Evolutionary conservation across 2,888 invertebrate species (phyloP), one percentile per base, ranked within the genome.

Genomic region (Ornithoptera priamus): DNA sequence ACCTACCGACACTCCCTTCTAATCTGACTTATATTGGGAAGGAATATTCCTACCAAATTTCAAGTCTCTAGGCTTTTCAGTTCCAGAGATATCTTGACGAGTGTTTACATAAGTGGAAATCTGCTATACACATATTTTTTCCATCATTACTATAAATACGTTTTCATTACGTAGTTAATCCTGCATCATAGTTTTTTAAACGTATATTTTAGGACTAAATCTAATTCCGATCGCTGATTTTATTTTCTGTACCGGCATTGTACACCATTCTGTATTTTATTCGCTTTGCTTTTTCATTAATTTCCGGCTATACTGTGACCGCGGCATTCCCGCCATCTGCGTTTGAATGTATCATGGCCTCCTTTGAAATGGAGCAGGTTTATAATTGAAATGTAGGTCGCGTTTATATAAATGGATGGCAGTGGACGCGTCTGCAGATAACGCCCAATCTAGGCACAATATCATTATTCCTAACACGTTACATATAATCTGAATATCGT

Each of bases 351-450:
- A 68, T 63, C 62, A 57, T 62, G 62, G 46, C 22, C 67, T 30
- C 46, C 67, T 58, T 58, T 20, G 22, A 58, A 53, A 53, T 53
- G 57, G 42, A n/a, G 24, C n/a, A 12, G 24, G 57, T 46, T 58
- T n/a, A 64, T 64, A 60, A 53, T 60, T 68, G 64, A 59, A 65
- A 64, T 63, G 59, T 69, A 65, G 69, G 60, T 65, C 69, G 61
- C 24, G 20, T 53, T 64, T 64, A 53, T 63, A 24, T 58, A 58
- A 58, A 22, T 53, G 53, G 53, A 53, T 53, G n/a, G 53, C 53
- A 53, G n/a, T 53, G 53, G 46, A 53, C 53, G 53, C 18, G 15
- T 53, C 4, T 53, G 53, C 53, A n/a, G 53, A 53, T 53, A 53
- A 53, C 18, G 15, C 53, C 53, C 18, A n/a, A 53, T 53, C n/a